A percentile compares a stretch with the other conserved stretches of the same genome.
Evolutionary conservation across 1,140 invertebrate genomes (phyloP).

Genomic region (Drusus annulatus): DNA sequence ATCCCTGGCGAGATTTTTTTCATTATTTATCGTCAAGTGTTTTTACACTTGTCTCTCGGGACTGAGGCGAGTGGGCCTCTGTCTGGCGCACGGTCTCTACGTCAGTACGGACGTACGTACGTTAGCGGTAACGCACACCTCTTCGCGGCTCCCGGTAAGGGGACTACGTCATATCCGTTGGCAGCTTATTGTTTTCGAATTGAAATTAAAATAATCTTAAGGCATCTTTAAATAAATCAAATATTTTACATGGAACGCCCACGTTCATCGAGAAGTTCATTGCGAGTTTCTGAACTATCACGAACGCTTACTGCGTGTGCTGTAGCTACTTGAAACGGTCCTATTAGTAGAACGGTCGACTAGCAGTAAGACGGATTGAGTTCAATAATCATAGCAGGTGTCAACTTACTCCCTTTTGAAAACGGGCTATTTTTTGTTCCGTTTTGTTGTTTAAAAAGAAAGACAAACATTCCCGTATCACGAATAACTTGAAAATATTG

Average conservation of each 20-base stretch:
- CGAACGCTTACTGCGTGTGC: too few species aligned
- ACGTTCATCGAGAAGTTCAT: neutral
- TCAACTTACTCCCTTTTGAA: too few species aligned
- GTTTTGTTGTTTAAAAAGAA: too few species aligned
- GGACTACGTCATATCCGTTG: conserved; percentile 45
- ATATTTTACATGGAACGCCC: neutral
- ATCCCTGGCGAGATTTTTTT: neutral
- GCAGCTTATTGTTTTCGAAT: conserved; percentile 31
- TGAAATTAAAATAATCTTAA: conserved; percentile 24
- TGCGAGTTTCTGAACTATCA: too few species aligned
- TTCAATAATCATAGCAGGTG: too few species aligned
- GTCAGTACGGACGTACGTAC: too few species aligned
- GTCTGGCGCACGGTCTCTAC: neutral
- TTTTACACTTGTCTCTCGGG: conserved; percentile 48
- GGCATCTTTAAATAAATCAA: conserved; percentile 6
- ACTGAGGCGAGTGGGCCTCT: conserved; percentile 39
- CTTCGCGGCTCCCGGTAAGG: conserved; percentile 7
- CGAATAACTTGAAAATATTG: too few species aligned
- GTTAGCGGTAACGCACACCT: neutral
- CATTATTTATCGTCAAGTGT: conserved; percentile 53
- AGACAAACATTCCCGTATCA: too few species aligned
- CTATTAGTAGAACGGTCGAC: too few species aligned
- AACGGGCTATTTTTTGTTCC: too few species aligned
- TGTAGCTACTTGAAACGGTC: too few species aligned
- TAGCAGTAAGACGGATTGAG: too few species aligned